These are phyloP conservation scores for Cyanistes caeruleus DNA, from an alignment of 2,113 vertebrate genomes.

Conservation along the genomic window DNA sequence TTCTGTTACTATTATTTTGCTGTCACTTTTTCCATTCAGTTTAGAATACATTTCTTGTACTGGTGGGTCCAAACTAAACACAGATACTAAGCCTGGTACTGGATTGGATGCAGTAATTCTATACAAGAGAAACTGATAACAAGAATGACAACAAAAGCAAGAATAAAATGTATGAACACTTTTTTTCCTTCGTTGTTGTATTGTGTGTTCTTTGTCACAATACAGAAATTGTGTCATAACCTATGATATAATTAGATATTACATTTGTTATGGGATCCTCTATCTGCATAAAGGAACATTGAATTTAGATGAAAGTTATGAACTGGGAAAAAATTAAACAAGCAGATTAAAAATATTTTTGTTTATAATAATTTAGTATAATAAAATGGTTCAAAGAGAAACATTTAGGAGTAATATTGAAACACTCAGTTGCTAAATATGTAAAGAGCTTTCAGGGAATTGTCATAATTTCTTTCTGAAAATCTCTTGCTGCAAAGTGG, in stretches of 20 bases:
- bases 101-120: not conserved
- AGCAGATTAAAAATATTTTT: not conserved
- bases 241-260: not conserved
- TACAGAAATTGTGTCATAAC: not conserved
- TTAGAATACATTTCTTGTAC: not conserved
- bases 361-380: not conserved
- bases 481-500: not conserved
- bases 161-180: not conserved
- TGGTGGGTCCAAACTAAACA: not conserved
- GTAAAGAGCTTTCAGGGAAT: not conserved
- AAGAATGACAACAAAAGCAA: not conserved
- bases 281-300: not conserved
- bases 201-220: not conserved
- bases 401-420: not conserved
- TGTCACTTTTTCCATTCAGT: not conserved
- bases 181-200: not conserved
- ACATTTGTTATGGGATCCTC: not conserved
- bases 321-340: not conserved
- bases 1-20: not conserved
- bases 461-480: not conserved
- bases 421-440: not conserved
- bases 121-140: not conserved
- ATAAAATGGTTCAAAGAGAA: not conserved
- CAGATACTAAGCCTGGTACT: not conserved
- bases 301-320: not conserved